Base-by-base conservation (phyloP, 92 coral and sea anemone species). In the Isaurus tuberculatus region DNA sequence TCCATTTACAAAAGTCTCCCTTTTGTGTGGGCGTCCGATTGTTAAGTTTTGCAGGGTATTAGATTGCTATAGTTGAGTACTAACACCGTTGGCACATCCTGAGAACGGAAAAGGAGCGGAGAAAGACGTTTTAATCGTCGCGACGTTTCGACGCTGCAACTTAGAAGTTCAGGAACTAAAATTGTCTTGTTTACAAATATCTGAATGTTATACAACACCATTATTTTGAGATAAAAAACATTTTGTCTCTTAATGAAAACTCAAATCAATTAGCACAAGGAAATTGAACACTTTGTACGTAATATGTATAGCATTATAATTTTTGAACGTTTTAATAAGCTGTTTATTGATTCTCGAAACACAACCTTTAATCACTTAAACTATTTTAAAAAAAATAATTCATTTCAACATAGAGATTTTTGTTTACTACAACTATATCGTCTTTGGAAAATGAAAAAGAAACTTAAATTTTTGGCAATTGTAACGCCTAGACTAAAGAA, bases 91-190 rank as follows among this genome's bases (percentile, higher is more conserved):
- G n/a, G 22, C 82, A 58, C 36, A 58, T 77, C 70, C 82, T 77
- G 70, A 1, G 23, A 27, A 77, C 82, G 70, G 82, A 77, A 77
- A 28, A 29, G 46, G 46, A 77, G 19, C 33, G 82, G 51, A n/a
- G 20, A 77, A 57, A 57, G 19, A 55, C 64, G 82, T 77, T 77
- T n/a, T 57, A 9, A 20, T 25, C 42, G 82, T 57, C 82, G 82
- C 82, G 82, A 77, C 82, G 33, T 8, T 34, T 77, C 17, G 82
- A 77, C 82, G 82, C 70, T 77, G 82, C 51, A 60, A 51, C 80
- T 74, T 26, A 57, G 53, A 74, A 51, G 66, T n/a, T 57, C 82
- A 77, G 82, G 82, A 77, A 77, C 70, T 60, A 14, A 3, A 75
- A 58, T 57, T 32, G 48, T 2, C 17, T 77, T 23, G 82, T 60